Conservation (phyloP, 1,140 invertebrate species). For the Galleria mellonella region DNA sequence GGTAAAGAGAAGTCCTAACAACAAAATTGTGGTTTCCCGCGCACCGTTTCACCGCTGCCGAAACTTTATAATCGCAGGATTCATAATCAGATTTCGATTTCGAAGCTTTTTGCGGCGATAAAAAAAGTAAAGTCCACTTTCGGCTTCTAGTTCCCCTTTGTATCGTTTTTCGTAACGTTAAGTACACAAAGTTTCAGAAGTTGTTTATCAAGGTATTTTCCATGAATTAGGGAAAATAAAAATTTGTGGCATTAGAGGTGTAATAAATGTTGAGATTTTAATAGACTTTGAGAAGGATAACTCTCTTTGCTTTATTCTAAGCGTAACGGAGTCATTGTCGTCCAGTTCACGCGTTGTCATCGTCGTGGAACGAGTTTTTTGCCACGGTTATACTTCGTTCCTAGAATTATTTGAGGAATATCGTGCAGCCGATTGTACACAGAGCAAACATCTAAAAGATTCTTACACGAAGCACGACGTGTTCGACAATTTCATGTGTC, state of each 20-base stretch:
- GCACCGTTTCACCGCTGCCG: slow-evolving; percentile 29
- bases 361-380: slow-evolving; percentile 1
- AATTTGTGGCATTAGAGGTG: slow-evolving; percentile 8
- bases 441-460: slow-evolving; percentile 26
- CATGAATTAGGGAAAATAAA: slow-evolving; percentile 13
- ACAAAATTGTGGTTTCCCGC: slow-evolving; percentile 44
- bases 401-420: slow-evolving; percentile 30
- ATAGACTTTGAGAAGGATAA: background rate
- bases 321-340: no score
- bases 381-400: slow-evolving; percentile 16
- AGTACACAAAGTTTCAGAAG: slow-evolving; percentile 21
- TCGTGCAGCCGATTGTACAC: slow-evolving; percentile 13
- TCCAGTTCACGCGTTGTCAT: background rate
- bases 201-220: slow-evolving; percentile 23
- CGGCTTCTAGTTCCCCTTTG: slow-evolving; percentile 25
- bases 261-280: slow-evolving; percentile 10
- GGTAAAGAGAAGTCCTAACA: slow-evolving; percentile 20
- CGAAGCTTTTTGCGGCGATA: slow-evolving; percentile 18
- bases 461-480: slow-evolving; percentile 28
- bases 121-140: slow-evolving; percentile 48
- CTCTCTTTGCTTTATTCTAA: no score
- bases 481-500: slow-evolving; percentile 46
- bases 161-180: slow-evolving; percentile 21
- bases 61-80: slow-evolving; percentile 54
- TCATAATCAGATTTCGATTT: slow-evolving; percentile 31